These are phyloP conservation scores for Carterocephalus palaemon DNA, from an alignment of 2,888 invertebrate genomes.

Conservation along the genomic window DNA sequence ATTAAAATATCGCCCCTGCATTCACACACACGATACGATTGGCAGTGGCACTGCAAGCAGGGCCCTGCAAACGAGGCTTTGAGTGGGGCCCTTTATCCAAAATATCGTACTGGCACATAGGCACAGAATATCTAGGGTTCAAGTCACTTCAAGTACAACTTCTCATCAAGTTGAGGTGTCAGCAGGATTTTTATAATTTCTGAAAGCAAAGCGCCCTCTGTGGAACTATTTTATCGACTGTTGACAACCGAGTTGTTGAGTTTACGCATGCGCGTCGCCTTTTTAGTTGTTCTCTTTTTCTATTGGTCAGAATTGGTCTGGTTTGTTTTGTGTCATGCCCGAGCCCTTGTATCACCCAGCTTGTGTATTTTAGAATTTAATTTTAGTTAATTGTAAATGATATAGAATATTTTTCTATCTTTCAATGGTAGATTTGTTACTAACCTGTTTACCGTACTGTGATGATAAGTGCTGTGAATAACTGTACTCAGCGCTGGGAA, in stretches of 20 bases:
- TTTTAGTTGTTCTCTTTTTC: conserved; percentile 64
- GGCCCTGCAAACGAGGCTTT: too few relatives aligned
- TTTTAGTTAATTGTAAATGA: conserved; percentile 43
- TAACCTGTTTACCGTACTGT: conserved; percentile 67
- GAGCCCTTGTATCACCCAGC: conserved; percentile 61
- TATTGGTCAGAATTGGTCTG: too few relatives aligned
- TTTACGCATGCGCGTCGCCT: conserved; percentile 68
- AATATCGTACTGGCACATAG: too few relatives aligned
- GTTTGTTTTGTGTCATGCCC: conserved; percentile 76
- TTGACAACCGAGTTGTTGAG: conserved; percentile 33
- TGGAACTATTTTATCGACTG: conserved; percentile 59
- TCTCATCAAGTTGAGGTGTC: too few relatives aligned
- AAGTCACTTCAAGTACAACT: too few relatives aligned
- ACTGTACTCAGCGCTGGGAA: conserved; percentile 75
- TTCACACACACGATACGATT: too few relatives aligned
- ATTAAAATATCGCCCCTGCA: too few relatives aligned
- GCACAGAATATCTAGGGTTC: too few relatives aligned
- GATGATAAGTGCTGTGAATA: conserved; percentile 78
- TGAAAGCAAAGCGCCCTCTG: conserved; percentile 16
- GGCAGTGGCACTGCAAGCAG: too few relatives aligned
- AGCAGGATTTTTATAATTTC: not conserved
- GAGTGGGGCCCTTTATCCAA: too few relatives aligned
- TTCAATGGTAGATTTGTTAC: conserved; percentile 66
- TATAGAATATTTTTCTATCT: conserved; percentile 46
- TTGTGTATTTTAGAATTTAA: conserved; percentile 69